Conservation (phyloP, 2,888 invertebrate species). For the Cartodere bifasciata region DNA sequence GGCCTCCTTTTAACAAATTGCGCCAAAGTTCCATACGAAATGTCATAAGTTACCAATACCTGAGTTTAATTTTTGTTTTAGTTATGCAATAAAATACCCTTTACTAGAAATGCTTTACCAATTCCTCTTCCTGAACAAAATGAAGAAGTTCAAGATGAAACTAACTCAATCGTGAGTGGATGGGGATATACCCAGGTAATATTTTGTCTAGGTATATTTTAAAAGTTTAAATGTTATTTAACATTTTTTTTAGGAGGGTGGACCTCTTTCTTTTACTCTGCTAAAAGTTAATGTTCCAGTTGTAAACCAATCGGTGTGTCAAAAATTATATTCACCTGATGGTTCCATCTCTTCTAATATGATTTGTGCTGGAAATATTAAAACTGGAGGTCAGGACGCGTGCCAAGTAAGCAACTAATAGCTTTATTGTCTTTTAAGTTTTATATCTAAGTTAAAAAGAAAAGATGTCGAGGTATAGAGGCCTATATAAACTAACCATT, state of each 20-base stretch:
- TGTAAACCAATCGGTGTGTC: constrained; percentile 5
- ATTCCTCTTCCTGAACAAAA: constrained; percentile 9
- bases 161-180: constrained; percentile 11
- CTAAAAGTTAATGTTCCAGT: constrained; percentile 7
- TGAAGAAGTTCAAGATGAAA: constrained; percentile 7
- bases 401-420: constrained; percentile 8
- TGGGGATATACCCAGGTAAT: constrained; percentile 13
- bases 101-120: constrained; percentile 7
- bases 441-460: no score
- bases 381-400: constrained; percentile 9
- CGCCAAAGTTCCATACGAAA: no score
- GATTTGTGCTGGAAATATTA: constrained; percentile 9
- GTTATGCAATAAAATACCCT: constrained; percentile 5
- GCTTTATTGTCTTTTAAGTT: not conserved
- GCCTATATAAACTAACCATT: no score
- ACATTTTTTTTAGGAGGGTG: constrained; percentile 7
- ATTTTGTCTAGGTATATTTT: not conserved
- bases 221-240: not conserved
- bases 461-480: no score
- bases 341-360: constrained; percentile 7
- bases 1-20: no score
- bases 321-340: constrained; percentile 3
- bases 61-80: constrained; percentile 4
- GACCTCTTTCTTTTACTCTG: constrained; percentile 3
- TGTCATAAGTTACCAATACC: no score